Percentiles rank a stretch among this genome's conserved stretches.
These are phyloP conservation scores for Hylaeus volcanicus DNA, from an alignment of 1,140 invertebrate species.

Conservation along the genomic window DNA sequence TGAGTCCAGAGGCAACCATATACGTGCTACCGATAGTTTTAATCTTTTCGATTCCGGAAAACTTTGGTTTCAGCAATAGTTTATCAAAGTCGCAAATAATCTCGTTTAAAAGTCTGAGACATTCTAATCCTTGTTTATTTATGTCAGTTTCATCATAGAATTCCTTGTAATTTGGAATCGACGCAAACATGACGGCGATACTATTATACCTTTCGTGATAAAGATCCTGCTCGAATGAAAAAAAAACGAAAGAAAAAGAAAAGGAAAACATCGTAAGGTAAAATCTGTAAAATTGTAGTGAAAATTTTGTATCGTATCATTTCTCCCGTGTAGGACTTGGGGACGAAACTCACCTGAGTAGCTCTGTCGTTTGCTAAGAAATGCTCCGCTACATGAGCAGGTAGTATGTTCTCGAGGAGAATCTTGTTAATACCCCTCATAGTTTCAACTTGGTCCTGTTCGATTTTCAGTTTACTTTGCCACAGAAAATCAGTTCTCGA, in stretches of 20 bases:
- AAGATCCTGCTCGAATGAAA: slow-evolving; percentile 84
- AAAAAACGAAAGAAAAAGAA: background rate
- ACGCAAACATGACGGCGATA: slow-evolving; percentile 98
- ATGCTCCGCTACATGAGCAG: slow-evolving; percentile 96
- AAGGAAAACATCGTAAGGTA: background rate
- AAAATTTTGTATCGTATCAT: too few relatives aligned
- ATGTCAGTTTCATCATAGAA: slow-evolving; percentile 99
- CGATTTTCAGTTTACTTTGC: slow-evolving; percentile 94
- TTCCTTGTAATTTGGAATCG: slow-evolving; percentile 99
- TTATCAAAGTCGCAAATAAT: slow-evolving; percentile 99
- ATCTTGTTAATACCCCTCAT: slow-evolving; percentile 97
- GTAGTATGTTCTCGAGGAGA: slow-evolving; percentile 97
- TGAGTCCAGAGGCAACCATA: slow-evolving; percentile 97
- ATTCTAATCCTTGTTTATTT: slow-evolving; percentile 97
- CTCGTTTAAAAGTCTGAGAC: slow-evolving; percentile 96
- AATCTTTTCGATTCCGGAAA: slow-evolving; percentile 98
- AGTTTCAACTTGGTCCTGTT: slow-evolving; percentile 96
- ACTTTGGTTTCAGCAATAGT: slow-evolving; percentile 95
- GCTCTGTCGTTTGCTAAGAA: slow-evolving; percentile 86
- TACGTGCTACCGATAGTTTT: slow-evolving; percentile 99
- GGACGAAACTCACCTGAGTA: slow-evolving; percentile 80
- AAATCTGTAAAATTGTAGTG: background rate
- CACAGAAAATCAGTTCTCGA: slow-evolving; percentile 94
- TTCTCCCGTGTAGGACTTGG: background rate
- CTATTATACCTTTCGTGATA: slow-evolving; percentile 97